Evolutionary conservation across 2,113 vertebrate genomes (phyloP).

Genomic region (Neolamprologus devosi): DNA sequence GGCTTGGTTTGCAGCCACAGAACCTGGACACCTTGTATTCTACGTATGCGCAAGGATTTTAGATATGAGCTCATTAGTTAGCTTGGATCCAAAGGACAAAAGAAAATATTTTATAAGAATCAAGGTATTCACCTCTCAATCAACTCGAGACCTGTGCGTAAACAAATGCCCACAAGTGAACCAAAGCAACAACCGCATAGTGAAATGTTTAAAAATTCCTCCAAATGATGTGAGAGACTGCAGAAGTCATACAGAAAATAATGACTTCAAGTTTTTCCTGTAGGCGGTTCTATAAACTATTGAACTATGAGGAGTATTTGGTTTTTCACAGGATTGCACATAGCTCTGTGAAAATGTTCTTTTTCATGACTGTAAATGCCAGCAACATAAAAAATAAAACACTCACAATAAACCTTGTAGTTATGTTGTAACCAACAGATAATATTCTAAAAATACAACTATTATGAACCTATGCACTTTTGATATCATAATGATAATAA

Average conservation of each 20-base stretch:
- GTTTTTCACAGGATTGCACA: not conserved
- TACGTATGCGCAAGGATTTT: rapidly evolving
- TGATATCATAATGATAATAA: not conserved
- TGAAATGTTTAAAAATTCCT: not conserved
- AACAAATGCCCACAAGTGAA: not conserved
- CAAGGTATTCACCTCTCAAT: not conserved
- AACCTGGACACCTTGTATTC: not conserved
- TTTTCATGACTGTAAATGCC: not conserved
- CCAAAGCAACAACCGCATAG: not conserved
- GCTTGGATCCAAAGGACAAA: not conserved
- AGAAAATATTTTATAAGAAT: not conserved
- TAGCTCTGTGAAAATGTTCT: not conserved
- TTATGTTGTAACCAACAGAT: not conserved
- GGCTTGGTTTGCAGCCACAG: not conserved
- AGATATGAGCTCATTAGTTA: not conserved
- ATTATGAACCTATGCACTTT: not conserved
- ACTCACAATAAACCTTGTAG: not conserved
- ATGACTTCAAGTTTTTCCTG: not conserved
- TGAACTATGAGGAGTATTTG: not conserved
- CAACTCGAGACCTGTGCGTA: not conserved
- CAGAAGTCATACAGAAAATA: not conserved
- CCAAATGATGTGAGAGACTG: not conserved
- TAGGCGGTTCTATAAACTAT: not conserved
- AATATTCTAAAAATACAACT: not conserved
- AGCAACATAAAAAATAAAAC: not conserved